Evolutionary conservation across 2,888 invertebrate species (phyloP).

Genomic region (Orthosia incerta): DNA sequence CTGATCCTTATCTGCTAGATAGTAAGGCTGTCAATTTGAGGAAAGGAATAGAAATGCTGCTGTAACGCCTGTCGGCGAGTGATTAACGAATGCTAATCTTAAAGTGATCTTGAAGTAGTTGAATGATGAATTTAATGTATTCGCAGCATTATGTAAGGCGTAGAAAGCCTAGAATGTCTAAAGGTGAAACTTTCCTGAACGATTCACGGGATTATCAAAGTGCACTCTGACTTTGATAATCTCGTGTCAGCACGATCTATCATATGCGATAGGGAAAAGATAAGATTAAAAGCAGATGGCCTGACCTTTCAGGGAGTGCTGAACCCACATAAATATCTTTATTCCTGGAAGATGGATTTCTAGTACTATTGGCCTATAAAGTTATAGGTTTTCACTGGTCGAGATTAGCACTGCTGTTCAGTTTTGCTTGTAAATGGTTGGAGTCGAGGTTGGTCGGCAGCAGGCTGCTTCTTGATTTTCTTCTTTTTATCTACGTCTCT

Average conservation of each 20-base stretch:
- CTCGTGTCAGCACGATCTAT: not conserved
- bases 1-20: conserved; percentile 44
- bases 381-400: too few species aligned
- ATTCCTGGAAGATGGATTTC: not conserved
- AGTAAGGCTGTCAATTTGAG: conserved; percentile 29
- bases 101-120: conserved; percentile 33
- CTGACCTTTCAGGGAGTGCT: not conserved
- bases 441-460: too few species aligned
- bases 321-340: not conserved
- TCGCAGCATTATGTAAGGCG: conserved; percentile 11
- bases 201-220: not conserved
- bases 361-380: not conserved
- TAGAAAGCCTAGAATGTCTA: not conserved
- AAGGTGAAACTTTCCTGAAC: conserved; percentile 27
- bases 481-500: too few species aligned
- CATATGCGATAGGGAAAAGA: not conserved
- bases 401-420: not conserved
- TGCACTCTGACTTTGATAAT: conserved; percentile 7
- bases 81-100: conserved; percentile 41
- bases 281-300: not conserved
- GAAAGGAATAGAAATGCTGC: conserved; percentile 31
- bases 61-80: conserved; percentile 28
- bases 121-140: conserved; percentile 11
- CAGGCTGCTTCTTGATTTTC: too few species aligned
- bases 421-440: too few species aligned